These are phyloP conservation scores for Mesochorus sp. DNA, from an alignment of 2,888 invertebrate genomes.

Conservation along the genomic window DNA sequence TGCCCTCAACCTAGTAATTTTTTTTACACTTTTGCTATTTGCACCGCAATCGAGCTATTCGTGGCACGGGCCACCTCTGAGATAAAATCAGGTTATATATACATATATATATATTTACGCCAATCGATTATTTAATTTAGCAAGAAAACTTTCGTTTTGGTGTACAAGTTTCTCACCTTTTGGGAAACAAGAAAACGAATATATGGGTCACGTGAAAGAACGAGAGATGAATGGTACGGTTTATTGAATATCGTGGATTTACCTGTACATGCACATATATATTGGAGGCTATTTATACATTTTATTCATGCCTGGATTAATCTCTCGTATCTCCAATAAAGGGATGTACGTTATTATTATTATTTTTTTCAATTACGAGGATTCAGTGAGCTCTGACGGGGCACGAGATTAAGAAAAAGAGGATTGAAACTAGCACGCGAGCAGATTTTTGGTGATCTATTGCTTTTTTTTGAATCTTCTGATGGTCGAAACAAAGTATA, in stretches of 20 bases:
- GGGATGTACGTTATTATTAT: neutral
- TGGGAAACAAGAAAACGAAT: too few relatives aligned
- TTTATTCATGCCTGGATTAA: neutral
- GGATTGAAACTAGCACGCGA: neutral
- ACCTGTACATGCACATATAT: too few relatives aligned
- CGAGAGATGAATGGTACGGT: too few relatives aligned
- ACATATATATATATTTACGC: too few relatives aligned
- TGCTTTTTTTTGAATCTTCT: neutral
- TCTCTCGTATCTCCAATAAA: neutral
- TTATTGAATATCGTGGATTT: too few relatives aligned
- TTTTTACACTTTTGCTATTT: too few relatives aligned
- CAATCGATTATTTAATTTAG: too few relatives aligned
- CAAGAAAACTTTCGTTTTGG: too few relatives aligned
- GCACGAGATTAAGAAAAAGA: neutral
- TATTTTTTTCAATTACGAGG: constrained; percentile 6
- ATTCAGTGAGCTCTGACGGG: neutral
- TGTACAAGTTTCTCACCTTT: too few relatives aligned
- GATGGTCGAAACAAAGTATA: neutral
- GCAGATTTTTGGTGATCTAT: neutral
- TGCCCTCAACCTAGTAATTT: too few relatives aligned
- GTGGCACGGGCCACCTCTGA: constrained; percentile 3
- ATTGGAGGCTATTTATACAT: neutral
- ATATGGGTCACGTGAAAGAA: too few relatives aligned
- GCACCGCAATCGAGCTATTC: constrained; percentile 32
- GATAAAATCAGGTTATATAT: too few relatives aligned